Evolutionary conservation across 2,797 vertebrate species (phyloP).

Genomic region (Anas flavirostris): DNA sequence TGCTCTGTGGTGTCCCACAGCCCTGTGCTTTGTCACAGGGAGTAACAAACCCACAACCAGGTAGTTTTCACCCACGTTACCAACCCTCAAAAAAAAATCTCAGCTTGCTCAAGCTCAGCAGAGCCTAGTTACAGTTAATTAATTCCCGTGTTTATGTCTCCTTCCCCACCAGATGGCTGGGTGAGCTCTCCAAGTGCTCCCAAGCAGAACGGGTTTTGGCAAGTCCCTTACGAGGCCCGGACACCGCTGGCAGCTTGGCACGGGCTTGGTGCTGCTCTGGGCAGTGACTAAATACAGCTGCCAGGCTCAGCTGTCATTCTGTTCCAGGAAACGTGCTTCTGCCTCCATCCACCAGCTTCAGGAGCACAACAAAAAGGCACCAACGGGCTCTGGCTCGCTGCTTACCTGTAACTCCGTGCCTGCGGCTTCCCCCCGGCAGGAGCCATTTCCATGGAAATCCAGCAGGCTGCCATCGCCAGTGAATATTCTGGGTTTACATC

Average conservation of each 20-base stretch:
- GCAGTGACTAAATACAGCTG: neutral
- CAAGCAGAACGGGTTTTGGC: constrained; percentile 17
- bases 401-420: neutral
- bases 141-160: neutral
- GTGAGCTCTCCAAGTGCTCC: neutral
- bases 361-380: neutral
- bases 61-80: neutral
- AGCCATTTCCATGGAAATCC: neutral
- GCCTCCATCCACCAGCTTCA: neutral
- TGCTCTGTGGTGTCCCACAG: neutral
- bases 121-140: constrained; percentile 14
- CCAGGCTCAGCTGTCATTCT: neutral
- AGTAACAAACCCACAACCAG: neutral
- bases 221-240: neutral
- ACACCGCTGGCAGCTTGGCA: constrained; percentile 34
- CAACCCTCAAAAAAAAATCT: neutral
- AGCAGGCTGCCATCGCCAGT: neutral
- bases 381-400: neutral
- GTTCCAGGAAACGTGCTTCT: neutral
- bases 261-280: rapidly evolving
- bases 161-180: constrained; percentile 27
- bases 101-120: neutral
- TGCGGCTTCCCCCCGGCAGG: neutral
- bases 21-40: neutral
- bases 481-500: neutral